A percentile compares a stretch with the other conserved stretches of the same genome.
Conservation (phyloP, 1,140 invertebrate species). For the Drosophila melanogaster region Release_6_plus_ISO1_MT NT_033779.5:18022001-18022500, state of each 20-base stretch:
- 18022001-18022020: slow-evolving; percentile 60
- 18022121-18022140: slow-evolving; percentile 49
- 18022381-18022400: no score
- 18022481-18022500: slow-evolving; percentile 15
- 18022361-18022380: no score
- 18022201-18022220: not conserved
- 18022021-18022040: slow-evolving; percentile 19
- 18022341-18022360: no score
- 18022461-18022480: slow-evolving; percentile 17
- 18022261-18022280: no score
- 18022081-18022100: slow-evolving; percentile 47
- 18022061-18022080: slow-evolving; percentile 15
- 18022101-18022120: slow-evolving; percentile 30
- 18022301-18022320: no score
- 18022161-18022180: slow-evolving; percentile 34
- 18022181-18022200: slow-evolving; percentile 6
- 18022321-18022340: no score
- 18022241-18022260: no score
- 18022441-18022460: slow-evolving; percentile 6
- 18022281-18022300: no score
- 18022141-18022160: slow-evolving; percentile 56
- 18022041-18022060: slow-evolving; percentile 10
- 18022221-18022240: no score
- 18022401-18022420: no score
- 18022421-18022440: no score